Conservation (phyloP, 1,140 invertebrate species). For the Drosophila ogumai region DNA sequence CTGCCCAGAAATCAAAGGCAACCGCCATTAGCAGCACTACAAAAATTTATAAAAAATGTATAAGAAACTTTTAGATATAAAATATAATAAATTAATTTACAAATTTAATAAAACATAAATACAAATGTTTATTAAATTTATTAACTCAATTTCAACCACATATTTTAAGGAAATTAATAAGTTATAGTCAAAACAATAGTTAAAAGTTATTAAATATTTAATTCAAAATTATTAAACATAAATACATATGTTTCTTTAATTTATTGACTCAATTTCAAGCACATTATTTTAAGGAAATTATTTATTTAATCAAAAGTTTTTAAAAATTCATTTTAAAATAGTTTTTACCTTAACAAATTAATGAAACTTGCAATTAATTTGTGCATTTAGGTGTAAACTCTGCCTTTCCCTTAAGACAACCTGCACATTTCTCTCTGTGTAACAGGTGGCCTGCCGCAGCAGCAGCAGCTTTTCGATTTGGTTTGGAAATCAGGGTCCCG, state of each 20-base stretch:
- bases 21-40: neutral
- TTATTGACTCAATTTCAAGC: neutral
- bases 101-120: no score
- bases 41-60: neutral
- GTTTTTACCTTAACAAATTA: no score
- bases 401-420: neutral
- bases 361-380: no score
- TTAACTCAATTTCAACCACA: no score
- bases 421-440: neutral
- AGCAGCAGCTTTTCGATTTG: slow-evolving; percentile 14
- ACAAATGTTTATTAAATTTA: no score
- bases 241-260: neutral
- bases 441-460: neutral
- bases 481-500: slow-evolving; percentile 35
- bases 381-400: no score
- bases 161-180: no score
- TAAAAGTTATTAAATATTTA: no score
- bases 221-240: no score
- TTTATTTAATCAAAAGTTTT: no score
- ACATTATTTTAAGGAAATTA: neutral
- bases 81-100: neutral
- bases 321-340: no score
- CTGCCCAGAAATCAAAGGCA: neutral
- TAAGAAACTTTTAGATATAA: neutral
- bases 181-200: no score